A percentile compares a stretch with the other conserved stretches of the same genome.
These are phyloP conservation scores for Hiodon tergisus DNA, from an alignment of 2,113 vertebrate species.

Conservation along the genomic window DNA sequence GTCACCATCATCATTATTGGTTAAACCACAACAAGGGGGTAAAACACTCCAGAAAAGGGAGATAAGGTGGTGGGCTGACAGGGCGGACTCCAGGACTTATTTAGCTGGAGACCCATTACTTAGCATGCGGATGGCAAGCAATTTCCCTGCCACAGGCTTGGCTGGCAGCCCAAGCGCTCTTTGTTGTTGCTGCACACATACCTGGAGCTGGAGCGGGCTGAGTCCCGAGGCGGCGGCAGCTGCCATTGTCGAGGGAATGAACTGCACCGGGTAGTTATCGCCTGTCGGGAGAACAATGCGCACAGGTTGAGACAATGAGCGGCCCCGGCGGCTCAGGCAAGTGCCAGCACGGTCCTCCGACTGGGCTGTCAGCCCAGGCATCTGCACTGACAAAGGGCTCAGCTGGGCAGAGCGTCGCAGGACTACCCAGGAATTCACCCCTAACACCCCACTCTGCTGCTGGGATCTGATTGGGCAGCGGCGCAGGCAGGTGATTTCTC, in stretches of 20 bases:
- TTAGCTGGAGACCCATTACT: slow-evolving; percentile 78
- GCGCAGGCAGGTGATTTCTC: no score
- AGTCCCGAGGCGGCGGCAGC: slow-evolving; percentile 93
- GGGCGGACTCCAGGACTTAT: slow-evolving; percentile 70
- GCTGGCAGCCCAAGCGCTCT: slow-evolving; percentile 58
- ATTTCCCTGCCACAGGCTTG: slow-evolving; percentile 63
- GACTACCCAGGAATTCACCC: slow-evolving; percentile 49
- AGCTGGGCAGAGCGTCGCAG: slow-evolving; percentile 62
- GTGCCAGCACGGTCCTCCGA: slow-evolving; percentile 63
- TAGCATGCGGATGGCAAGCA: slow-evolving; percentile 76
- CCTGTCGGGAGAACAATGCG: slow-evolving; percentile 79
- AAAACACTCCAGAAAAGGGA: slow-evolving; percentile 56
- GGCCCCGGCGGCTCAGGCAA: slow-evolving; percentile 61
- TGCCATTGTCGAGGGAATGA: slow-evolving; percentile 97
- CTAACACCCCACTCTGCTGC: slow-evolving; percentile 24
- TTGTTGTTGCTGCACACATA: slow-evolving; percentile 64
- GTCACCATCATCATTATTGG: slow-evolving; percentile 49
- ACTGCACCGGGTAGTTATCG: slow-evolving; percentile 98
- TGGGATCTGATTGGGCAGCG: no score
- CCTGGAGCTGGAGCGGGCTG: slow-evolving; percentile 94
- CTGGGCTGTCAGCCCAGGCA: slow-evolving; percentile 67
- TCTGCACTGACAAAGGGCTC: slow-evolving; percentile 75
- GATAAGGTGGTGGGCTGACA: slow-evolving; percentile 80
- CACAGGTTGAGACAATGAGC: slow-evolving; percentile 72
- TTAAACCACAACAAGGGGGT: slow-evolving; percentile 50